Evolutionary conservation across 2,113 vertebrate species (phyloP).

Genomic region (Podarcis raffonei): DNA sequence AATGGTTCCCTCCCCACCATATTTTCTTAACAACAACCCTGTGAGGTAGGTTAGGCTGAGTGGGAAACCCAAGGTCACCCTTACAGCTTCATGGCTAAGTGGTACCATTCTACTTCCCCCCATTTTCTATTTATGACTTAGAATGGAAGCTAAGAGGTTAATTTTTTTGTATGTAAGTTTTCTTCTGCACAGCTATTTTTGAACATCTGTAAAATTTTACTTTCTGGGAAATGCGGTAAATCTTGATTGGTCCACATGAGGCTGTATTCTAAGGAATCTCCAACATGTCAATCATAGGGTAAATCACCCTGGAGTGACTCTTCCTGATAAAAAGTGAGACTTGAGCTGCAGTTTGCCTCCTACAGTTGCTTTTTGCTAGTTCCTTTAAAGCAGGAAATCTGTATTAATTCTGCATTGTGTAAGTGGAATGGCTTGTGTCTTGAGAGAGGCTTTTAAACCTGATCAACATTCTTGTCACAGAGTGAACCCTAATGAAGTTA

Average conservation of each 20-base stretch:
- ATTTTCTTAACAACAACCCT: too few relatives aligned
- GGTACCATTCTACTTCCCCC: not conserved
- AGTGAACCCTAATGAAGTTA: constrained; percentile 63
- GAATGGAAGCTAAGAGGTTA: constrained; percentile 1
- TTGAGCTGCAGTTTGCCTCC: not conserved
- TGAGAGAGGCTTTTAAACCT: constrained; percentile 53
- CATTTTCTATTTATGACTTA: not conserved
- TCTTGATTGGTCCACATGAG: not conserved
- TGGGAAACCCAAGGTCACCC: too few relatives aligned
- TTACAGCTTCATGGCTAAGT: too few relatives aligned
- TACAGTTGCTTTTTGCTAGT: not conserved
- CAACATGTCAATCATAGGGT: not conserved
- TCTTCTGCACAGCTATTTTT: not conserved
- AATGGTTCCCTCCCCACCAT: too few relatives aligned
- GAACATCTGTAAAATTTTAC: not conserved
- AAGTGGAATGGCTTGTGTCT: not conserved
- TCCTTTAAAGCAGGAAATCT: not conserved
- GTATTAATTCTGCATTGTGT: not conserved
- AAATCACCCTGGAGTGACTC: not conserved
- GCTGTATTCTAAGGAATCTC: not conserved
- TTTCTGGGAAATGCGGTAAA: not conserved
- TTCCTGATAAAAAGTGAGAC: not conserved
- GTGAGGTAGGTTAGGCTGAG: too few relatives aligned
- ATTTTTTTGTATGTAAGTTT: not conserved
- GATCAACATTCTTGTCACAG: not conserved